Evolutionary conservation across 92 coral and sea anemone genomes (phyloP).

Genomic region (Phymanthus crucifer): DNA sequence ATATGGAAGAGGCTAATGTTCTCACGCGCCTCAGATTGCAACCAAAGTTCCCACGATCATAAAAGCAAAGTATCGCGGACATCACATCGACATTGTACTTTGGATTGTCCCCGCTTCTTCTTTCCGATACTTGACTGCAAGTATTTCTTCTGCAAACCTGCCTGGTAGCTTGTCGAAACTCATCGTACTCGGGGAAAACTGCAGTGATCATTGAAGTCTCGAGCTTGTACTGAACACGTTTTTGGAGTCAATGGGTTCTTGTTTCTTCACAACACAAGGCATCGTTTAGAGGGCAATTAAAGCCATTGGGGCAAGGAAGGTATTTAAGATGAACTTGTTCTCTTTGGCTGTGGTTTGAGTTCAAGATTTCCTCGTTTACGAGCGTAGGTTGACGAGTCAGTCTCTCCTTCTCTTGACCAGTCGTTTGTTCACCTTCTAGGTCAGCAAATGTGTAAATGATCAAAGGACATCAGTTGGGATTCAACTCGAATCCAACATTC

Average conservation of each 20-base stretch:
- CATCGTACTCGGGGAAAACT: not conserved
- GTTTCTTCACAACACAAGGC: constrained; percentile 13
- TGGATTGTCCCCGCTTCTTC: constrained; percentile 65
- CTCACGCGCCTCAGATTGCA: constrained; percentile 97
- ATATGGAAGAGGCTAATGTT: constrained; percentile 94
- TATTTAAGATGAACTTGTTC: not conserved
- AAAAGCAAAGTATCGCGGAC: constrained; percentile 47
- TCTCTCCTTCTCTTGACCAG: not conserved
- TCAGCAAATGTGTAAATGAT: constrained; percentile 1
- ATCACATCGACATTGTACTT: constrained; percentile 64
- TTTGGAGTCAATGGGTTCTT: constrained; percentile 22
- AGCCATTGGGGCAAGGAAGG: constrained; percentile 14
- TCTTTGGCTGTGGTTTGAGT: not conserved
- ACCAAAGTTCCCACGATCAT: constrained; percentile 98
- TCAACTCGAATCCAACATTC: not conserved
- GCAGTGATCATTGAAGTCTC: not conserved
- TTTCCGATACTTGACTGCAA: not conserved
- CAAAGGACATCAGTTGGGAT: constrained; percentile 1
- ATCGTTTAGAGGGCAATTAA: constrained; percentile 11
- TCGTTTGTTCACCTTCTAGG: constrained; percentile 5
- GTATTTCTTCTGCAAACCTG: not conserved
- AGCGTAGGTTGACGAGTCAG: not conserved
- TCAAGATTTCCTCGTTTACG: not conserved
- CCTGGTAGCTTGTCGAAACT: not conserved
- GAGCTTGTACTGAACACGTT: constrained; percentile 25